A percentile compares a stretch with the other conserved stretches of the same genome.
phyloP scores from a whole-genome alignment of 2,113 vertebrate genomes.

The Phycodurus eques region DNA sequence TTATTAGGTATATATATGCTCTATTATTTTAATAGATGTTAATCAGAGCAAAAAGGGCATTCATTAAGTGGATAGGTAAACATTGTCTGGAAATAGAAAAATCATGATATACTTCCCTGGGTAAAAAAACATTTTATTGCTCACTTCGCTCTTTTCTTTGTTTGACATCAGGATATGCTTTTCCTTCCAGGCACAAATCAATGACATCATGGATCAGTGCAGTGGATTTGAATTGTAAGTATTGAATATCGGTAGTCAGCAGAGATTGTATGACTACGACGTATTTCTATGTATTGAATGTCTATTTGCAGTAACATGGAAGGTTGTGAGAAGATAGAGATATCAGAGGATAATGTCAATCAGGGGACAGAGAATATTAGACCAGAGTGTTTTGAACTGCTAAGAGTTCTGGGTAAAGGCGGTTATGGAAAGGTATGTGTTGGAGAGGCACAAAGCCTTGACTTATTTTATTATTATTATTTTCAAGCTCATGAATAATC shows the following conservation, averaged over 20 bases:
- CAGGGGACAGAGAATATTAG: slow-evolving; percentile 96
- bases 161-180: not conserved
- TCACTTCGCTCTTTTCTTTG: not conserved
- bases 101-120: not conserved
- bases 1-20: not conserved
- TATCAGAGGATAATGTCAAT: slow-evolving; percentile 97
- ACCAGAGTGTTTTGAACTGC: slow-evolving; percentile 95
- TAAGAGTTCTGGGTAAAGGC: slow-evolving; percentile 95
- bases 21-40: not conserved
- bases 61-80: not conserved
- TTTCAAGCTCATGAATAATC: not conserved
- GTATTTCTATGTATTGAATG: not conserved
- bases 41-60: not conserved
- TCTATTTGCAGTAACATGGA: slow-evolving; percentile 86
- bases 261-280: not conserved
- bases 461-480: not conserved
- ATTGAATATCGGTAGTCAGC: not conserved
- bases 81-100: not conserved
- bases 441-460: slow-evolving; percentile 6
- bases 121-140: not conserved
- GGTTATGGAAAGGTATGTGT: slow-evolving; percentile 93
- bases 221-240: slow-evolving; percentile 73
- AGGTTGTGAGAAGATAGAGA: slow-evolving; percentile 98
- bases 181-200: slow-evolving; percentile 48
- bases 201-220: slow-evolving; percentile 72